Evolutionary conservation across 2,113 vertebrate genomes (phyloP).

Genomic region (Hydropotes inermis): DNA sequence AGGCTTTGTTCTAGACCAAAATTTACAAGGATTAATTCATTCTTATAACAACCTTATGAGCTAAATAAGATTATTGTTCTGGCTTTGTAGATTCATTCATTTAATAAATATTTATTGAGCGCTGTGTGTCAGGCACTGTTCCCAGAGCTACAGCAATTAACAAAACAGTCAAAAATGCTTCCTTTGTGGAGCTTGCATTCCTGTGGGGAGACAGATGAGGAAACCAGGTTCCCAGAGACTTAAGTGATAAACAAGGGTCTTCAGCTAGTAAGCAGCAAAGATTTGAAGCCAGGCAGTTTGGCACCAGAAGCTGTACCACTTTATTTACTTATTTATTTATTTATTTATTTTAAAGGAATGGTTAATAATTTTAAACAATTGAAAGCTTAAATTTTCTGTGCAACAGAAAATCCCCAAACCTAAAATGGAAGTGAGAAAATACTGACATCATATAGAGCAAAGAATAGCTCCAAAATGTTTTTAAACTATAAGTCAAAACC

Average conservation of each 20-base stretch:
- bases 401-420: not conserved
- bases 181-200: not conserved
- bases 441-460: not conserved
- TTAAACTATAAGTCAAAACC: not conserved
- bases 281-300: not conserved
- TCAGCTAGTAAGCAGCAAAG: not conserved
- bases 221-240: not conserved
- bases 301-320: not conserved
- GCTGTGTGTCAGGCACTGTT: not conserved
- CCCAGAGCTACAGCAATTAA: not conserved
- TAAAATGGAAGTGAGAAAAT: conserved; percentile 6
- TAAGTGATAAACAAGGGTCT: not conserved
- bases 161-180: not conserved
- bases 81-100: not conserved
- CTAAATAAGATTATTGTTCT: not conserved
- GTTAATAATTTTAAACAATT: not conserved
- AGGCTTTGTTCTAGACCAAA: not conserved
- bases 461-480: not conserved
- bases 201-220: not conserved
- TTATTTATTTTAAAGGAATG: not conserved
- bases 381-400: not conserved
- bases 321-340: not conserved
- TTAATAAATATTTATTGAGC: not conserved
- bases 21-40: not conserved
- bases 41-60: not conserved